Evolutionary conservation across 2,888 invertebrate genomes (phyloP).

Genomic region (Dorcus parallelipipedus): DNA sequence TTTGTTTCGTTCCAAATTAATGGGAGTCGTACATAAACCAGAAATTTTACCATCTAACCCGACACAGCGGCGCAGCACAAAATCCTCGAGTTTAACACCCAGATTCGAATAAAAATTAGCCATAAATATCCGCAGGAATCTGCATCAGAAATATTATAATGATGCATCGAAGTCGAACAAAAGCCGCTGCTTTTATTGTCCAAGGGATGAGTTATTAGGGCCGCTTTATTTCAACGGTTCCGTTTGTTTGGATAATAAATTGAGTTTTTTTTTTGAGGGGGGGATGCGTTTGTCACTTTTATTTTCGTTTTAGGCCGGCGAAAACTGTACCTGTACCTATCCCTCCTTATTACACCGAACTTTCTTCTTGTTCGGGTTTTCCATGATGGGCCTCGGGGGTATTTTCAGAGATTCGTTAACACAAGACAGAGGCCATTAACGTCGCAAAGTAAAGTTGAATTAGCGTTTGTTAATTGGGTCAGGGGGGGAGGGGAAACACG

Average conservation of each 20-base stretch:
- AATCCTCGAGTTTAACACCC: constrained; percentile 1
- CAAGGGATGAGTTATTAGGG: constrained; percentile 36
- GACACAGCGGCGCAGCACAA: not conserved
- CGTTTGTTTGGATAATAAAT: constrained; percentile 41
- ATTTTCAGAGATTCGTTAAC: too few species aligned
- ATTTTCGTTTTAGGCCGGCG: constrained; percentile 22
- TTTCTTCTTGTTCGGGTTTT: too few species aligned
- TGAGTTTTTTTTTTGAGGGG: constrained; percentile 29
- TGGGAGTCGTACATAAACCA: constrained; percentile 16
- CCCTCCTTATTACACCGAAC: too few species aligned
- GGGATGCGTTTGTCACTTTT: constrained; percentile 41
- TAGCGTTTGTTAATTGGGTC: too few species aligned
- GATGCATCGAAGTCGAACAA: constrained; percentile 19
- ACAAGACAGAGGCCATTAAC: too few species aligned
- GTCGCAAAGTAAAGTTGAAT: too few species aligned
- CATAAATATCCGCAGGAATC: constrained; percentile 7
- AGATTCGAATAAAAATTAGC: not conserved
- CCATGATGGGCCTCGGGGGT: too few species aligned
- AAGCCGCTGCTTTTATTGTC: constrained; percentile 29
- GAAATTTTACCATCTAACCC: constrained; percentile 1
- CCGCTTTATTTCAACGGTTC: constrained; percentile 21
- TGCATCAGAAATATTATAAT: constrained; percentile 18
- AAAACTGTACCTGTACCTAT: too few species aligned
- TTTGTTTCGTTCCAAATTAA: constrained; percentile 26
- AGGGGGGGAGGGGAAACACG: too few species aligned